Evolutionary conservation across 92 coral and sea anemone species (phyloP).

Genomic region (Zoanthus gigantus): DNA sequence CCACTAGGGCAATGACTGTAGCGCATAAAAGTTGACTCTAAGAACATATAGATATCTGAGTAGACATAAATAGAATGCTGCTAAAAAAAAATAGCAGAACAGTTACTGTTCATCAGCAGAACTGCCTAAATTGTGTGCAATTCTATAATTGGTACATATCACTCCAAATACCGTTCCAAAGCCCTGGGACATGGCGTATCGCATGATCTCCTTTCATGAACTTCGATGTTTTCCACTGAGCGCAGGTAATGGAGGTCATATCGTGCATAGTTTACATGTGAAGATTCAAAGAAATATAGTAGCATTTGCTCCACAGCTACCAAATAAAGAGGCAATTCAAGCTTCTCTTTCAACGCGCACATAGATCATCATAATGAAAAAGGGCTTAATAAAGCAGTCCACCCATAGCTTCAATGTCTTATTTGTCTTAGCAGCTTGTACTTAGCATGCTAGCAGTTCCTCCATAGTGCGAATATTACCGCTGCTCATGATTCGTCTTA

Average conservation of each 20-base stretch:
- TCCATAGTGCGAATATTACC: slow-evolving; percentile 29
- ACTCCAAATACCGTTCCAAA: slow-evolving; percentile 77
- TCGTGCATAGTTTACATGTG: slow-evolving; percentile 71
- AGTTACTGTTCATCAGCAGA: no score
- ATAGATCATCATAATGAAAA: slow-evolving; percentile 48
- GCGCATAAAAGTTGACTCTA: slow-evolving; percentile 71
- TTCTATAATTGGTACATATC: neutral
- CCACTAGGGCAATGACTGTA: slow-evolving; percentile 71
- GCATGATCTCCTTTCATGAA: slow-evolving; percentile 61
- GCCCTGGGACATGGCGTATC: slow-evolving; percentile 72
- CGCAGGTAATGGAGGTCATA: slow-evolving; percentile 69
- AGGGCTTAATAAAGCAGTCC: slow-evolving; percentile 62
- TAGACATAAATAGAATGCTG: no score
- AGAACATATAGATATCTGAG: slow-evolving; percentile 20
- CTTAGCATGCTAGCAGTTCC: slow-evolving; percentile 48
- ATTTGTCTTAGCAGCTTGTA: slow-evolving; percentile 32
- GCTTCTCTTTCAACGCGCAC: slow-evolving; percentile 68
- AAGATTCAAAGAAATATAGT: slow-evolving; percentile 68
- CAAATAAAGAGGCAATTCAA: slow-evolving; percentile 75
- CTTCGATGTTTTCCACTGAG: slow-evolving; percentile 51
- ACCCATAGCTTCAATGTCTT: slow-evolving; percentile 34
- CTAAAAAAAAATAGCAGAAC: no score
- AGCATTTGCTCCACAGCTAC: slow-evolving; percentile 64
- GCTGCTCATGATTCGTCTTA: neutral
- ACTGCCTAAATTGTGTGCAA: no score